phyloP scores from a whole-genome alignment of 2,797 vertebrate species.

The Amniataba percoides region DNA sequence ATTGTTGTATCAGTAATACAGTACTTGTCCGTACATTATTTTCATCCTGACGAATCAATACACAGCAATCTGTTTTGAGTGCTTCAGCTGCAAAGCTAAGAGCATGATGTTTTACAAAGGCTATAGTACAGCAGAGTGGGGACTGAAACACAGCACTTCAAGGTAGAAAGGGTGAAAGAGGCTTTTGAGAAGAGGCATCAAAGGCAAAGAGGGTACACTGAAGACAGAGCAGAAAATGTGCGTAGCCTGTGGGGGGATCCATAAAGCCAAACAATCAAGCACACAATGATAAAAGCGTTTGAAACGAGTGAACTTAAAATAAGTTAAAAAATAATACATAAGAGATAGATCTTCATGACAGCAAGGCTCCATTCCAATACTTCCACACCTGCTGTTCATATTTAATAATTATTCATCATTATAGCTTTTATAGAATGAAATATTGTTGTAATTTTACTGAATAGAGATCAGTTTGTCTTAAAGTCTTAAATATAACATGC shows the following conservation, averaged over 20 bases:
- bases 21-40: slow-evolving; percentile 40
- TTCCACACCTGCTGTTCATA: slow-evolving; percentile 9
- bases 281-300: slow-evolving; percentile 44
- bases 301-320: slow-evolving; percentile 58
- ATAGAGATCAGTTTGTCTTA: background rate
- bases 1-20: slow-evolving; percentile 32
- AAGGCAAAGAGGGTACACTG: slow-evolving; percentile 55
- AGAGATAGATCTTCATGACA: slow-evolving; percentile 14
- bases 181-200: slow-evolving; percentile 64
- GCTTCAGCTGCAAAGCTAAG: slow-evolving; percentile 29
- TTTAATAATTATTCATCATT: slow-evolving; percentile 5
- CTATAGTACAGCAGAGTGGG: slow-evolving; percentile 27
- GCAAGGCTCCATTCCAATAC: slow-evolving; percentile 19
- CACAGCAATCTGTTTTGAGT: slow-evolving; percentile 41
- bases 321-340: slow-evolving; percentile 50
- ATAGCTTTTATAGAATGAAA: slow-evolving; percentile 19
- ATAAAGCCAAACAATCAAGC: slow-evolving; percentile 63
- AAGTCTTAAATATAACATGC: slow-evolving; percentile 48
- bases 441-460: background rate
- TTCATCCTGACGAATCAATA: slow-evolving; percentile 44
- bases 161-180: slow-evolving; percentile 50
- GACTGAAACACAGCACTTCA: slow-evolving; percentile 51
- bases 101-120: slow-evolving; percentile 35
- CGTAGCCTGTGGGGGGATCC: slow-evolving; percentile 45
- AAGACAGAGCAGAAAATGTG: slow-evolving; percentile 52